A percentile compares a stretch with the other conserved stretches of the same genome.
Evolutionary conservation across 1,140 invertebrate species (phyloP).

Genomic region (Alviniconcha marisindica): DNA sequence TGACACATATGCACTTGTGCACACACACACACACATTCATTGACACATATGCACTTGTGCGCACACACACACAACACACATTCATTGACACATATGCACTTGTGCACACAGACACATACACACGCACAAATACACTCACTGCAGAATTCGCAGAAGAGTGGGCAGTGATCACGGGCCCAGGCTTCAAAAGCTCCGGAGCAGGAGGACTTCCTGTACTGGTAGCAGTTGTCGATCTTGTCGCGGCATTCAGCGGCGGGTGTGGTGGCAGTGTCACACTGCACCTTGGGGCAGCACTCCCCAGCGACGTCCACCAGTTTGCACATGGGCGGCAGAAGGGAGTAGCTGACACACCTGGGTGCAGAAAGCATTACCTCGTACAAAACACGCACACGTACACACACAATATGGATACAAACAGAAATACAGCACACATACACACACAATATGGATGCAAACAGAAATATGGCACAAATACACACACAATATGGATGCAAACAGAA

Average conservation of each 20-base stretch:
- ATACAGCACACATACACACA: too few species aligned
- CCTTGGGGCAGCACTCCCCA: conserved; percentile 57
- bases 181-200: conserved; percentile 35
- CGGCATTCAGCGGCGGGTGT: conserved; percentile 14
- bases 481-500: too few species aligned
- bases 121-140: conserved; percentile 45
- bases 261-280: conserved; percentile 23
- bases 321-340: conserved; percentile 50
- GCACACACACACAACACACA: neutral
- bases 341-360: conserved; percentile 56
- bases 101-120: neutral
- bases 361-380: too few species aligned
- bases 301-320: conserved; percentile 58
- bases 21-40: conserved; percentile 15
- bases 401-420: too few species aligned
- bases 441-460: too few species aligned
- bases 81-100: neutral
- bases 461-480: too few species aligned
- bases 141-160: conserved; percentile 54
- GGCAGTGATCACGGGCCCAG: conserved; percentile 59
- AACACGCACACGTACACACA: too few species aligned
- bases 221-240: conserved; percentile 46
- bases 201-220: conserved; percentile 36
- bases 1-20: neutral
- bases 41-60: neutral